phyloP scores from a whole-genome alignment of 2,797 vertebrate genomes.

The Schizopygopsis malacanthus region DNA sequence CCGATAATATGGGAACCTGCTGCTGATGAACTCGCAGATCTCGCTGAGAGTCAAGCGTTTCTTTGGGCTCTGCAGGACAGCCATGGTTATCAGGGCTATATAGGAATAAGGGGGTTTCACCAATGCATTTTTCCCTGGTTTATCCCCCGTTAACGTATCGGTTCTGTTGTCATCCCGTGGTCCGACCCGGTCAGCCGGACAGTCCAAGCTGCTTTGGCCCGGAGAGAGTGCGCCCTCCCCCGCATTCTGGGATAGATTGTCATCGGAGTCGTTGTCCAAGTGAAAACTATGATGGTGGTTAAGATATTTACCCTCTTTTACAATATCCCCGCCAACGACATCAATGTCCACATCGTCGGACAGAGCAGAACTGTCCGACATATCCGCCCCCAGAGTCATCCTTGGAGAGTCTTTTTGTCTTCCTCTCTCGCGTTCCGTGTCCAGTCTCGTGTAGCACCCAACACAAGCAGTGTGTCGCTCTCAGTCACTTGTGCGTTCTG shows the following conservation, averaged over 20 bases:
- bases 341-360: conserved; percentile 97
- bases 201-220: conserved; percentile 77
- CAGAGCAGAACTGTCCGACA: conserved; percentile 89
- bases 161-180: conserved; percentile 66
- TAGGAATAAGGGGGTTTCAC: conserved; percentile 96
- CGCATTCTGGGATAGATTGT: conserved; percentile 82
- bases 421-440: conserved; percentile 66
- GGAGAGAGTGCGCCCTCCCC: conserved; percentile 75
- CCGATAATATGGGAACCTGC: conserved; percentile 93
- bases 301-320: conserved; percentile 84
- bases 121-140: conserved; percentile 84
- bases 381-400: conserved; percentile 88
- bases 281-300: conserved; percentile 78
- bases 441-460: conserved; percentile 67
- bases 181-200: conserved; percentile 76
- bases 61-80: conserved; percentile 94
- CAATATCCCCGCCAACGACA: conserved; percentile 90
- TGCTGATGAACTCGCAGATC: conserved; percentile 97
- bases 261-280: conserved; percentile 86
- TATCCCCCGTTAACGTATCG: conserved; percentile 73
- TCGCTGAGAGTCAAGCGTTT: conserved; percentile 93
- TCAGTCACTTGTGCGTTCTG: conserved; percentile 50
- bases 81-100: conserved; percentile 96
- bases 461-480: conserved; percentile 52
- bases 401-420: conserved; percentile 73